A percentile compares a stretch with the other conserved stretches of the same genome.
Evolutionary conservation across 2,888 invertebrate genomes (phyloP).

Genomic region (Amphipyra tragopoginis): DNA sequence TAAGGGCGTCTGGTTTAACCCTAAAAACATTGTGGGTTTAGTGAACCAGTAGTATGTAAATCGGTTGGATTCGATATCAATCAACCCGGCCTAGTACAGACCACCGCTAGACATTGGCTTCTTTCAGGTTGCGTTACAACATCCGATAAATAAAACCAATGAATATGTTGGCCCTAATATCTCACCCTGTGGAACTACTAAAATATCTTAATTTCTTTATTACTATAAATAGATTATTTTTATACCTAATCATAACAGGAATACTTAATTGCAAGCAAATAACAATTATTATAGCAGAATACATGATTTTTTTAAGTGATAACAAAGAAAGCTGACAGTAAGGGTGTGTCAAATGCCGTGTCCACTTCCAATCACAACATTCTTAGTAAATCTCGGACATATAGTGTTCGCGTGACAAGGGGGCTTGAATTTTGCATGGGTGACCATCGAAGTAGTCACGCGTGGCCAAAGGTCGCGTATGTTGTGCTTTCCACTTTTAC

Average conservation of each 20-base stretch:
- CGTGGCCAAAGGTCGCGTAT: conserved; percentile 65
- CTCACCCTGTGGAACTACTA: conserved; percentile 6
- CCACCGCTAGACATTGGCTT: neutral
- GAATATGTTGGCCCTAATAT: conserved; percentile 8
- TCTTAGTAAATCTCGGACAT: conserved; percentile 38
- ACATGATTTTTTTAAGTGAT: neutral
- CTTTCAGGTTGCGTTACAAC: neutral
- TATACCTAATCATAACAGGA: neutral
- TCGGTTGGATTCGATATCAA: neutral
- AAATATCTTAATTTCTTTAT: too few relatives aligned
- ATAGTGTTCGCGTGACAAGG: conserved; percentile 65
- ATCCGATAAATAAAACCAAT: neutral
- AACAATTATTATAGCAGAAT: neutral
- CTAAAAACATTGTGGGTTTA: neutral
- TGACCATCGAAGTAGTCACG: conserved; percentile 60
- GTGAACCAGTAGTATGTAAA: neutral
- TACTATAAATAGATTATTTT: neutral
- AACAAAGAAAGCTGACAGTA: neutral
- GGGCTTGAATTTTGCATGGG: conserved; percentile 65
- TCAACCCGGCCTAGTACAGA: neutral
- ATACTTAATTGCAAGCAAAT: neutral
- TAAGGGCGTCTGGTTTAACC: conserved; percentile 7
- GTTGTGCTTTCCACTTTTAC: conserved; percentile 48
- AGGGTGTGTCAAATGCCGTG: conserved; percentile 31
- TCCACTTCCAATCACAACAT: conserved; percentile 24